Conservation (phyloP, 1,140 invertebrate genomes). For the Panulirus ornatus region DNA sequence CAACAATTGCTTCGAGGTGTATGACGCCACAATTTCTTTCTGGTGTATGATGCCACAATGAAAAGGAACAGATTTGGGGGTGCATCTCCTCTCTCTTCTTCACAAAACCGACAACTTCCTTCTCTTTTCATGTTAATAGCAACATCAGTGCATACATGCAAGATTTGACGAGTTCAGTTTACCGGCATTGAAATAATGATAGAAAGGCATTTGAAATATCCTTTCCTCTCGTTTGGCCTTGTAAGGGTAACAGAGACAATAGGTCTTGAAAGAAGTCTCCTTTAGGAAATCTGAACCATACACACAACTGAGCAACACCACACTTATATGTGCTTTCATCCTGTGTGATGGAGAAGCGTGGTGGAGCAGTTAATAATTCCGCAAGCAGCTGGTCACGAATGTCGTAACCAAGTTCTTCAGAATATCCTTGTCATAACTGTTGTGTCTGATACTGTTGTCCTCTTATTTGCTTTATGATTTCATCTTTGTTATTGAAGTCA, state of each 20-base stretch:
- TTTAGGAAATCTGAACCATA: background rate
- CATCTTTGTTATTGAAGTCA: no score
- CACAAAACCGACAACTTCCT: conserved; percentile 11
- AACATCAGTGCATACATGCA: conserved; percentile 24
- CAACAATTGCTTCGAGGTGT: no score
- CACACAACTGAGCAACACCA: conserved; percentile 14
- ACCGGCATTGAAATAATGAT: background rate
- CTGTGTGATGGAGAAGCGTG: no score
- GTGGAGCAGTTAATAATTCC: background rate
- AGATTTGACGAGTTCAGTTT: no score
- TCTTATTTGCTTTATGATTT: conserved; percentile 10
- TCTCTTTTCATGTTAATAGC: no score
- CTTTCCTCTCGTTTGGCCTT: conserved; percentile 30
- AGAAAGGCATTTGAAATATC: background rate
- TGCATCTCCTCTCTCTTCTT: conserved; percentile 19
- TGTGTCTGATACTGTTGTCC: no score
- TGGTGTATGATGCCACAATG: background rate
- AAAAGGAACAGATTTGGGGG: conserved; percentile 10
- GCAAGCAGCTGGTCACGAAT: conserved; percentile 7
- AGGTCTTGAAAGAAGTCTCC: background rate
- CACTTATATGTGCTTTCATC: background rate
- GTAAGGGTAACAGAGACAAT: conserved; percentile 5
- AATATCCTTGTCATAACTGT: no score
- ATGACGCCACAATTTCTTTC: no score
- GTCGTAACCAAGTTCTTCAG: conserved; percentile 3